phyloP scores from a whole-genome alignment of 2,888 invertebrate genomes.

The Habrosyne pyritoides region DNA sequence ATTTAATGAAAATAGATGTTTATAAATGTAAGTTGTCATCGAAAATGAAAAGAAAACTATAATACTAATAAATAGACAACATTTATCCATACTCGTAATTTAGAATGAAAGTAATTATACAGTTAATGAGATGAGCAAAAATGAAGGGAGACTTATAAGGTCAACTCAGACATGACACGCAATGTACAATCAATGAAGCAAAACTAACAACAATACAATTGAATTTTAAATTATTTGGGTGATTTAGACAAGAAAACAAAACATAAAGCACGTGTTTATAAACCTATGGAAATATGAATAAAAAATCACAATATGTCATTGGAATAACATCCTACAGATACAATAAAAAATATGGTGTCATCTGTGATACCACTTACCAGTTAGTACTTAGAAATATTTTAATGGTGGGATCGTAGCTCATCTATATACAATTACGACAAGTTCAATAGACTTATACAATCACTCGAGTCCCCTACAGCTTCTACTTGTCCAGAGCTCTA shows the following conservation, averaged over 20 bases:
- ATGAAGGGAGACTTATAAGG: conserved; percentile 52
- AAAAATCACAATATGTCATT: conserved; percentile 79
- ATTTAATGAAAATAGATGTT: conserved; percentile 33
- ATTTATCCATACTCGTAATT: conserved; percentile 35
- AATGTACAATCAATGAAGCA: conserved; percentile 57
- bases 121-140: conserved; percentile 56
- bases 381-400: conserved; percentile 81
- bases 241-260: conserved; percentile 59
- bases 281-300: conserved; percentile 73
- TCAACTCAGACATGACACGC: conserved; percentile 42
- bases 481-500: conserved; percentile 51
- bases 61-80: conserved; percentile 39
- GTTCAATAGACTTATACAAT: conserved; percentile 78
- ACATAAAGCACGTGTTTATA: conserved; percentile 61
- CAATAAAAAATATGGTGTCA: conserved; percentile 67
- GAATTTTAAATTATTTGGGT: conserved; percentile 59
- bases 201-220: conserved; percentile 58
- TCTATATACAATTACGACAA: conserved; percentile 81
- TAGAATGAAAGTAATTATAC: conserved; percentile 37
- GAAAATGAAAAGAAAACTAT: conserved; percentile 12
- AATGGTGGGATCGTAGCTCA: conserved; percentile 83
- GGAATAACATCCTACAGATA: conserved; percentile 74
- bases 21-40: conserved; percentile 4
- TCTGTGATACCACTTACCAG: conserved; percentile 72
- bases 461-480: conserved; percentile 77